Evolutionary conservation across 2,888 invertebrate genomes (phyloP).

Genomic region (Pterostichus niger): DNA sequence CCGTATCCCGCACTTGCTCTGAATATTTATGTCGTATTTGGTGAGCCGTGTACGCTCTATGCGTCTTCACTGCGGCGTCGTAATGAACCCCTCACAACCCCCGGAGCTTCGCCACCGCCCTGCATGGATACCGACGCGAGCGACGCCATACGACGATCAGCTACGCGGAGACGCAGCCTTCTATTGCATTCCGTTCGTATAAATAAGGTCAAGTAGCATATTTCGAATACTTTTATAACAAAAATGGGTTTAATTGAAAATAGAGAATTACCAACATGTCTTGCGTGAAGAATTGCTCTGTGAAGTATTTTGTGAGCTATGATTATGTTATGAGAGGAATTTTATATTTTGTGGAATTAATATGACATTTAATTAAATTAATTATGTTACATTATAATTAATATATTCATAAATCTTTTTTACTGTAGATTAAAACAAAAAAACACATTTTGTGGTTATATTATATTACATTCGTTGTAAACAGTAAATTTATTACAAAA

Average conservation of each 20-base stretch:
- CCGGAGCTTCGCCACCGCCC: neutral
- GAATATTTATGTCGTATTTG: constrained; percentile 61
- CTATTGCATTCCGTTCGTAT: constrained; percentile 60
- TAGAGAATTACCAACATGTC: constrained; percentile 48
- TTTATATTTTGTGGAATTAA: constrained; percentile 4
- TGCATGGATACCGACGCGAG: constrained; percentile 24
- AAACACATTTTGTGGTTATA: too few relatives aligned
- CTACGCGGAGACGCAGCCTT: constrained; percentile 6
- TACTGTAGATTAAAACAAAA: too few relatives aligned
- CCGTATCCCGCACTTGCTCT: constrained; percentile 36
- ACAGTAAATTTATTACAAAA: too few relatives aligned
- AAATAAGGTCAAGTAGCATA: constrained; percentile 63
- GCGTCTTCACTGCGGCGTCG: constrained; percentile 26
- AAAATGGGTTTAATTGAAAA: constrained; percentile 58
- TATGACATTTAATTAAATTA: too few relatives aligned
- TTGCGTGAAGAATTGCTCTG: constrained; percentile 28
- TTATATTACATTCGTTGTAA: too few relatives aligned
- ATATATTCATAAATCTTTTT: too few relatives aligned
- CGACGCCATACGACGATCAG: constrained; percentile 24
- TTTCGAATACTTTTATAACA: constrained; percentile 60
- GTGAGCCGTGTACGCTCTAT: constrained; percentile 34
- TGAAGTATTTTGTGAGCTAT: constrained; percentile 14
- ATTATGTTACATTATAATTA: too few relatives aligned
- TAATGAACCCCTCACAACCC: constrained; percentile 6
- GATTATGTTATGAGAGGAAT: constrained; percentile 6